Percentiles rank a stretch among this genome's conserved stretches.
Conservation (phyloP, 2,888 invertebrate genomes). For the Hecatera dysodea region DNA sequence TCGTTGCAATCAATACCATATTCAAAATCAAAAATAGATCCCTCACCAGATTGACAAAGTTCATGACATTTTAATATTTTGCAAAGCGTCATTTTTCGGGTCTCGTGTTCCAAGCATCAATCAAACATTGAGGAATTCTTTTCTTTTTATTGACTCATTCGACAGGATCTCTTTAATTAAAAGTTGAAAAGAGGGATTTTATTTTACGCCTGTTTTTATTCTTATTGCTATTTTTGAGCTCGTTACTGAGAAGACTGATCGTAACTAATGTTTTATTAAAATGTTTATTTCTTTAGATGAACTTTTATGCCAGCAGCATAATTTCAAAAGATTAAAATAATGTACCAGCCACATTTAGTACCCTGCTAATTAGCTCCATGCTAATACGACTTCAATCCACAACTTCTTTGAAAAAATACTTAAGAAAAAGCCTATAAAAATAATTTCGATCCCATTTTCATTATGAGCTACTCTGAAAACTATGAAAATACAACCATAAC, state of each 20-base stretch:
- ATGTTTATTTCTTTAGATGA: background rate
- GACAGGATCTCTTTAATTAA: constrained; percentile 27
- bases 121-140: constrained; percentile 14
- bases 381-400: no score
- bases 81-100: background rate
- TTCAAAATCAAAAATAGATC: background rate
- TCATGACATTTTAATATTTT: constrained; percentile 14
- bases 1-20: background rate
- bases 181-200: constrained; percentile 5
- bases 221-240: constrained; percentile 19
- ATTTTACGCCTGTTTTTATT: constrained; percentile 18
- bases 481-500: no score
- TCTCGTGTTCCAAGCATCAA: constrained; percentile 18
- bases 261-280: background rate
- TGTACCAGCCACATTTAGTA: background rate
- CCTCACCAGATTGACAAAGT: constrained; percentile 12
- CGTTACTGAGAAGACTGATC: constrained; percentile 18
- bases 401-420: no score
- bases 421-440: no score
- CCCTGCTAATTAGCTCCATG: background rate
- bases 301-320: background rate
- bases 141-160: constrained; percentile 1
- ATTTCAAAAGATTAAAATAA: background rate
- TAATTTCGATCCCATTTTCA: no score
- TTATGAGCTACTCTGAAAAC: no score